Evolutionary conservation across 2,113 vertebrate genomes (phyloP), one percentile per base, ranked within the genome.

Genomic region (Sinocyclocheilus anshuiensis): DNA sequence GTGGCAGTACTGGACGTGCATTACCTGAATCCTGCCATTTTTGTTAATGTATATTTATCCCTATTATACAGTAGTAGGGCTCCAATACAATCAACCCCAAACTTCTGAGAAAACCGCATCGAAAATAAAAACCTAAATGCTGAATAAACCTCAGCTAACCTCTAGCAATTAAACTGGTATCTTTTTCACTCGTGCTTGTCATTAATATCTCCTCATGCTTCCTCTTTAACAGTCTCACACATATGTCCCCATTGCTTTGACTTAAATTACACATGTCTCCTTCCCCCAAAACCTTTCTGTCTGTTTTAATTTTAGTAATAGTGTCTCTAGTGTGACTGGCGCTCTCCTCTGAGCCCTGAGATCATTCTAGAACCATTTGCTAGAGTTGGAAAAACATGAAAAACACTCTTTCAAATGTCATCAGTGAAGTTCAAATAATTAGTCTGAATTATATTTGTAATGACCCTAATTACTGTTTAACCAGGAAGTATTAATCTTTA

Each of bases 221-320:
- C 22, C 79, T 79, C n/a, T 59, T 57, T 45, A 75, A 74, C 11
- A 75, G 72, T 45, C 39, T 45, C 72, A 24, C 39, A 75, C 39
- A 75, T 48, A 22, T 75, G 72, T 24, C 72, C 72, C n/a, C 48
- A 24, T 15, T 48, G 72, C 69, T 48, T 59, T 61, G 77, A 67
- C 78, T 65, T 81, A 76, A 76, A 42, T 61, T 59, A 88, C 59
- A 78, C 22, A 42, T 9, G 72, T 26, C 81, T 57, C 48, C 45
- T n/a, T 67, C 84, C 76, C 22, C 84, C 67, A 61, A 81, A 57
- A 55, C 26, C 22, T 76, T 81, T 78, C 78, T 85, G 48, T 16
- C 59, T 13, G 61, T 77, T 76, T 88, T 88, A 85, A 88, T 82
- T 85, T 85, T 88, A 85, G 83, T 76, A 76, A 15, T 82, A 71